Base-by-base conservation (phyloP, 2,888 invertebrate species). In the Leptopterna dolabrata region DNA sequence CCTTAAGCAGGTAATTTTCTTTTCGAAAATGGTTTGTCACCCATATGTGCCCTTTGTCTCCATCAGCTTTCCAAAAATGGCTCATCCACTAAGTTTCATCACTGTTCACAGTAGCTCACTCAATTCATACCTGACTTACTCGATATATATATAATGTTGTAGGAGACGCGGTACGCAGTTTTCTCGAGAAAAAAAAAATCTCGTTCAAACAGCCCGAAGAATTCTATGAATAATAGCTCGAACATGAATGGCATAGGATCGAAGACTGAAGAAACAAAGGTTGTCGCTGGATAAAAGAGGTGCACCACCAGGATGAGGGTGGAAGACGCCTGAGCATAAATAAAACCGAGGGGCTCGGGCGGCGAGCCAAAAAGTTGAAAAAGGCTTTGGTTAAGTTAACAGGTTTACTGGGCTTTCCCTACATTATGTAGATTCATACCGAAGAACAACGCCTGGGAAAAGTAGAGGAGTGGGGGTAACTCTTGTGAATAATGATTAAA, bases 301-400 rank as follows among this genome's bases (percentile, higher is more conserved):
- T 45, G 51, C 30, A 36, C 43, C 41, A 78, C 78, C 78, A 45
- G 78, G 27, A 43, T 13, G 27, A n/a, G 19, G 43, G 63, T 43
- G 11, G 43, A 70, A 70, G 83, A 78, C n/a, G 78, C 43, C 43
- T 13, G 76, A 45, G 83, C 83, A 83, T 83, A 83, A 83, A 83
- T 83, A 83, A 83, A 83, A 83, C 83, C 83, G 14, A 13, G 24
- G 63, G 63, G 36, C n/a, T 78, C 47, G 63, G 83, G 83, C 70
- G 41, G 70, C 19, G 43, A 70, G 83, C 83, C 83, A 83, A 83
- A 83, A 83, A 83, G 83, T 83, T 83, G 83, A 70, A 83, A 83
- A 83, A 83, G 83, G 83, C 83, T 83, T 83, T 83, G 83, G 83
- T 83, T 83, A 83, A 83, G 83, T 83, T 83, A 83, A 83, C 83